phyloP scores from a whole-genome alignment of 2,113 vertebrate genomes.

The Urocynchramus pylzowi region DNA sequence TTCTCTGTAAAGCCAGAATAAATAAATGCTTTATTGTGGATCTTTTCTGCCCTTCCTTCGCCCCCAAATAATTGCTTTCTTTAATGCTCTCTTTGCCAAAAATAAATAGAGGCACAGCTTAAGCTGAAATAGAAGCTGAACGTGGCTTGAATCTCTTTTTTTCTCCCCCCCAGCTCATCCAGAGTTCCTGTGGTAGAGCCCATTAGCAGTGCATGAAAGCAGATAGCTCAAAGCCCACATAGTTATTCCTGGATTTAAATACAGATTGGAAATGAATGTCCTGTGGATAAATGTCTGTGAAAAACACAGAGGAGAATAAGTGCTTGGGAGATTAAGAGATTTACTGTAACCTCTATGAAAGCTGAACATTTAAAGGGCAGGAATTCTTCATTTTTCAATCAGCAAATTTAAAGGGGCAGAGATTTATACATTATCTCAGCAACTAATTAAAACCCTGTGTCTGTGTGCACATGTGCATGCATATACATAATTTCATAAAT shows the following conservation, averaged over 20 bases:
- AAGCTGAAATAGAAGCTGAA: conserved; percentile 24
- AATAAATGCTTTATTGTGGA: background rate
- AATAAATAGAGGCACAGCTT: background rate
- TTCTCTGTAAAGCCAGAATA: background rate
- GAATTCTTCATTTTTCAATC: conserved; percentile 24
- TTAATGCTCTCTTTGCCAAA: background rate
- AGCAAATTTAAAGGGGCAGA: conserved; percentile 37
- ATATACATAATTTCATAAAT: background rate
- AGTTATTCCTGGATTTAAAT: conserved; percentile 50
- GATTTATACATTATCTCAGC: background rate
- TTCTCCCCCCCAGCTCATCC: background rate
- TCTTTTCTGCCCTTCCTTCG: background rate
- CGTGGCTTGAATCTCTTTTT: background rate
- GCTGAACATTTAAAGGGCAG: conserved; percentile 40
- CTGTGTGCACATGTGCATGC: background rate
- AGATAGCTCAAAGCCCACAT: conserved; percentile 17
- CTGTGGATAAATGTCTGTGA: conserved; percentile 28
- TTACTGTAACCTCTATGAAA: conserved; percentile 49
- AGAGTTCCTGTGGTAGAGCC: background rate
- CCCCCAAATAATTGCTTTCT: conserved; percentile 12
- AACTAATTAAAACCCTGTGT: background rate
- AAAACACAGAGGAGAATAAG: conserved; percentile 41
- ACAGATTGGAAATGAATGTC: conserved; percentile 37
- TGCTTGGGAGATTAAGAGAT: conserved; percentile 60
- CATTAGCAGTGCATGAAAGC: conserved; percentile 10